Evolutionary conservation across 2,888 invertebrate species (phyloP), one percentile per base, ranked within the genome.

Genomic region (Drosophila stalkeri): DNA sequence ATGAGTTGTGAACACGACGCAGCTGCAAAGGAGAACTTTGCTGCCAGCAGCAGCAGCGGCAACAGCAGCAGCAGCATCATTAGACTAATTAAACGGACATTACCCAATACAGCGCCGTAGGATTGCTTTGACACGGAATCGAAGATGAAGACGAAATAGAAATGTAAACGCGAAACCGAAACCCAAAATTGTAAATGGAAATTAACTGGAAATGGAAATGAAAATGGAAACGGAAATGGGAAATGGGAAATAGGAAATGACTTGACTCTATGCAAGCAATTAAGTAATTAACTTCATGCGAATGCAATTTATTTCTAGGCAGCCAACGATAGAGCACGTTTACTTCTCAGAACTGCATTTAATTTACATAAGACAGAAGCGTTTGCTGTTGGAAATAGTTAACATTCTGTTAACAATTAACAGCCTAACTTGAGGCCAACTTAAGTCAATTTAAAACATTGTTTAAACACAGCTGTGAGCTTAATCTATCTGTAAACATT

Each of bases 41-140:
- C 61, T 65, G 52, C 52, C 52, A 18, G 14, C 20, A 27, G n/a
- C 47, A 12, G 49, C 31, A n/a, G 39, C 51, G 7, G 23, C 33
- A 7, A 18, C 33, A 14, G 35, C 33, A 1, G 33, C 33, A 3
- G 16, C 54, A 44, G 55, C 71, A 79, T 76, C 73, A 79, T 76
- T 79, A 65, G 51, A 64, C 71, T 80, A 82, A 82, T 80, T 82
- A 77, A 66, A 74, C 60, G 75, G 61, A 67, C 66, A 67, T 74
- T 78, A 62, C 62, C 64, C 66, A 78, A 74, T 64, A 78, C 66
- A 74, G 74, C 11, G 52, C 46, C 0, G 14, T 3, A 12, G 14
- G 16, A 59, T n/a, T 23, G 46, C 18, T 14, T 18, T 37, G 37
- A 31, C 47, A 23, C 16, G 14, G 33, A 62, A 61, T 64, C 62